These are phyloP conservation scores for Troglohyphantes excavatus DNA, from an alignment of 2,888 invertebrate species.

Conservation along the genomic window DNA sequence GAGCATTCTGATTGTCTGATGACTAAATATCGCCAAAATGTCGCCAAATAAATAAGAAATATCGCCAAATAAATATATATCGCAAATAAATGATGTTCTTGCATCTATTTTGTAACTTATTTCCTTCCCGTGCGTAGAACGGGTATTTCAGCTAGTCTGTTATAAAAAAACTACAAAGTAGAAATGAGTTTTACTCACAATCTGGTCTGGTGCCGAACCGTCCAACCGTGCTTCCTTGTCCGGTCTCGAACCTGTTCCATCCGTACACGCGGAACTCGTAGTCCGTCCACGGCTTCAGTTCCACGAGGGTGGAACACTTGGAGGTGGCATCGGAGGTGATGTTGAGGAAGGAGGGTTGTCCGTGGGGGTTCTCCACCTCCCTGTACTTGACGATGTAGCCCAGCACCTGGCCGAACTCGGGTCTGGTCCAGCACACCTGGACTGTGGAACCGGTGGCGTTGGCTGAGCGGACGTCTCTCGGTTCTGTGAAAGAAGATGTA, in stretches of 20 bases:
- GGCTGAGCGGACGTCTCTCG: slow-evolving; percentile 66
- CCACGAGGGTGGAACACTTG: slow-evolving; percentile 73
- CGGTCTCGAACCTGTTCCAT: slow-evolving; percentile 78
- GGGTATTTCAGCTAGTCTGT: no score
- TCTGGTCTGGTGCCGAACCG: slow-evolving; percentile 78
- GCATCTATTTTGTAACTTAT: no score
- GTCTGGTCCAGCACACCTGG: slow-evolving; percentile 75
- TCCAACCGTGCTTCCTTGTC: slow-evolving; percentile 78
- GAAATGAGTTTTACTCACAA: slow-evolving; percentile 46
- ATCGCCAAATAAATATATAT: background rate
- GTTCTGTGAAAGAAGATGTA: slow-evolving; percentile 55
- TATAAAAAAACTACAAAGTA: background rate
- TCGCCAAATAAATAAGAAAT: no score
- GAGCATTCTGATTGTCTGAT: no score
- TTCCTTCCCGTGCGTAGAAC: no score
- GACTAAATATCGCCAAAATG: no score
- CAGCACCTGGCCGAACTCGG: slow-evolving; percentile 66
- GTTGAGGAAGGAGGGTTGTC: slow-evolving; percentile 62
- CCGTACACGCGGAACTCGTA: slow-evolving; percentile 79
- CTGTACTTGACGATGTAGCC: slow-evolving; percentile 77
- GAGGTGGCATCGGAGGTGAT: slow-evolving; percentile 71
- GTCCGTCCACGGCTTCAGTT: slow-evolving; percentile 79
- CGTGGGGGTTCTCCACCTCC: slow-evolving; percentile 71
- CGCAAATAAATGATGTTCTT: no score
- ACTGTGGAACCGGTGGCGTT: slow-evolving; percentile 75